A percentile compares a stretch with the other conserved stretches of the same genome.
phyloP scores from a whole-genome alignment of 30 jellyfish, hydroid and myxozoan genomes.

The Cassiopea andromeda region DNA sequence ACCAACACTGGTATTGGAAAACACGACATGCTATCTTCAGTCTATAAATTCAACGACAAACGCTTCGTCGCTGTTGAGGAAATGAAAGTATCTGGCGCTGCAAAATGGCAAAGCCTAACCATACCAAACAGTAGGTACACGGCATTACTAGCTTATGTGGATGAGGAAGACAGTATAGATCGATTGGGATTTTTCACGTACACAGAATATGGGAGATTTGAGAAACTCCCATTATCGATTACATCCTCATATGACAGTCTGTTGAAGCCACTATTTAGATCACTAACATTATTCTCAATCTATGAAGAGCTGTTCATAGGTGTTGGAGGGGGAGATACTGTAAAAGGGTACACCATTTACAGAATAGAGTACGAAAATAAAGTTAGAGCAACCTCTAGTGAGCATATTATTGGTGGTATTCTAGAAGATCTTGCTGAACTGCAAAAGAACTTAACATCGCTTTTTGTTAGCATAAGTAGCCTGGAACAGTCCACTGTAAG shows the following conservation, averaged over 20 bases:
- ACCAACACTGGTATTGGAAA: slow-evolving; percentile 73
- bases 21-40: slow-evolving; percentile 56
- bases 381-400: slow-evolving; percentile 64
- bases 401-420: slow-evolving; percentile 39
- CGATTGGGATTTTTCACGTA: slow-evolving; percentile 74
- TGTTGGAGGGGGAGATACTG: slow-evolving; percentile 65
- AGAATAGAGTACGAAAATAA: slow-evolving; percentile 48
- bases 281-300: slow-evolving; percentile 65
- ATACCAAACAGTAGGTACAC: slow-evolving; percentile 73
- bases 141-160: slow-evolving; percentile 66
- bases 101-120: slow-evolving; percentile 58
- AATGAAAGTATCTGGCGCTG: slow-evolving; percentile 71
- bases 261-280: slow-evolving; percentile 69
- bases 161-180: slow-evolving; percentile 70
- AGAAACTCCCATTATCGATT: slow-evolving; percentile 60
- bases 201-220: slow-evolving; percentile 60
- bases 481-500: slow-evolving; percentile 8
- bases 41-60: slow-evolving; percentile 43
- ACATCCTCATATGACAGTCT: slow-evolving; percentile 11
- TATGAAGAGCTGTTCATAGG: slow-evolving; percentile 47
- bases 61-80: slow-evolving; percentile 45
- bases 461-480: not conserved
- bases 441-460: slow-evolving; percentile 19
- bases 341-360: slow-evolving; percentile 47
- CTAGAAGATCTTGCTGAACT: slow-evolving; percentile 6